Base-by-base conservation (phyloP, 2,113 vertebrate genomes). In the Archocentrus centrarchus region DNA sequence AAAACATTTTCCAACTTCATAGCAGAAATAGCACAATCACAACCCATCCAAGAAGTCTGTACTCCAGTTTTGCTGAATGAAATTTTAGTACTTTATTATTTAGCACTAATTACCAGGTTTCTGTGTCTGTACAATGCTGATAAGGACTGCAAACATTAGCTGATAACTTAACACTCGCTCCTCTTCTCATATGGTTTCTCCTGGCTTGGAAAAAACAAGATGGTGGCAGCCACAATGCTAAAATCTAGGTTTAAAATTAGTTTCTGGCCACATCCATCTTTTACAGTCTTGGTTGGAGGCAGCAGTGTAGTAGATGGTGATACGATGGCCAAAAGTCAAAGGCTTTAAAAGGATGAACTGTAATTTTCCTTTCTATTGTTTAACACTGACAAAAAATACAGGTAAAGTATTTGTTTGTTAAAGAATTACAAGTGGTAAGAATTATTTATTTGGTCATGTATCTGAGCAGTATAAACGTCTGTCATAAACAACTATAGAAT, bases 401-500 rank as follows among this genome's bases (percentile, higher is more conserved):
- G 44, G 27, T 73, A 55, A 73, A 73, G 68, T 32, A 53, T 73
- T 32, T 73, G 24, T 55, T 73, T 55, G 7, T 32, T 73, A 73
- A 73, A 53, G 53, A 55, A 53, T 15, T 6, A 53, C 15, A n/a
- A 77, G 27, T 76, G 44, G 53, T 50, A 60, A 77, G 35, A 11
- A 55, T 59, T 55, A 3, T 81, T 50, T 79, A 64, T 66, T 66
- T 82, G 75, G 15, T 60, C 7, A 63, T 77, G 55, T 30, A 77
- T 77, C 70, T 39, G 41, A 75, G 62, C 5, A 39, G 80, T 57
- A 62, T 11, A 78, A 81, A 75, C 79, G 60, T 80, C 50, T 73
- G 39, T 82, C 85, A 85, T 63, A 83, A 81, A 92, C 84, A 87
- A 81, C 73, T 60, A 44, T 17, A 66, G 73, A 35, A 66, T 15